Conservation (phyloP, 2,797 vertebrate species). For the Thunnus albacares region DNA sequence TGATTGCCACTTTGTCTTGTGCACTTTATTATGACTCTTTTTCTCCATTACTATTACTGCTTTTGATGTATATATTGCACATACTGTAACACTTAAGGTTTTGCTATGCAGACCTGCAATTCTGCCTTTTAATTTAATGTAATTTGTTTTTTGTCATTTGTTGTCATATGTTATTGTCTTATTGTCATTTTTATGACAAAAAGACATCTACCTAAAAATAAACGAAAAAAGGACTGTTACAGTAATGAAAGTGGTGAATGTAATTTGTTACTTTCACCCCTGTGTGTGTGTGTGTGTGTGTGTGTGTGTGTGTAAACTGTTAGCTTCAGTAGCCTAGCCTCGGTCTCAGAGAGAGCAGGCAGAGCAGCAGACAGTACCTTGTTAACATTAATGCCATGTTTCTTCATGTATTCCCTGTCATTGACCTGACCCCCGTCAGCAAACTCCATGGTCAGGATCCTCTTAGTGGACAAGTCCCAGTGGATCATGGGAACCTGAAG, state of each 20-base stretch:
- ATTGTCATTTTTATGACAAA: too few species aligned
- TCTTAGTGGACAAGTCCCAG: slow-evolving; percentile 95
- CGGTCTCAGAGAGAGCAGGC: not conserved
- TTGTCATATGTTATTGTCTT: too few species aligned
- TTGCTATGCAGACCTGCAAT: too few species aligned
- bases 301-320: not conserved
- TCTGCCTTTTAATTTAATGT: too few species aligned
- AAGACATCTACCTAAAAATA: too few species aligned
- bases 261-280: too few species aligned
- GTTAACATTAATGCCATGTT: slow-evolving; percentile 91
- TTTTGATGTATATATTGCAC: too few species aligned
- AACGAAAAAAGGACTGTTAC: too few species aligned
- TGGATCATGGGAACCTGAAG: slow-evolving; percentile 92
- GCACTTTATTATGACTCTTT: not conserved
- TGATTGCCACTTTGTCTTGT: not conserved
- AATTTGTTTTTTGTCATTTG: too few species aligned
- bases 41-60: too few species aligned
- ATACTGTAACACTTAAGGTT: too few species aligned
- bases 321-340: not conserved
- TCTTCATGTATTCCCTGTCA: slow-evolving; percentile 92
- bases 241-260: too few species aligned
- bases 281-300: not conserved
- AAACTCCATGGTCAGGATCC: slow-evolving; percentile 97
- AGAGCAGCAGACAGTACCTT: slow-evolving; percentile 83
- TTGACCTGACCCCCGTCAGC: slow-evolving; percentile 96